Base-by-base conservation (phyloP, 2,888 invertebrate species). In the Sesamia inferens region DNA sequence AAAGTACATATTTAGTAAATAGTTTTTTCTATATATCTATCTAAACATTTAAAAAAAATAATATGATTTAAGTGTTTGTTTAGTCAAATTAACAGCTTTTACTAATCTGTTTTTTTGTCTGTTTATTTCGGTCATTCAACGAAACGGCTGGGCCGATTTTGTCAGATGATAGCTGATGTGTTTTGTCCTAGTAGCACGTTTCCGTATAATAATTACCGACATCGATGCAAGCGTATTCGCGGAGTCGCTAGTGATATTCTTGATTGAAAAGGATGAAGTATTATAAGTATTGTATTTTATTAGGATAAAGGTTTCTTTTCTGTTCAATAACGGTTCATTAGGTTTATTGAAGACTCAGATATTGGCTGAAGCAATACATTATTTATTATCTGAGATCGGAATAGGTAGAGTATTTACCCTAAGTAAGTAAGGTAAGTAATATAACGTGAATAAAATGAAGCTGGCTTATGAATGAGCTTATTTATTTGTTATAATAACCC, bases 281-380 rank as follows among this genome's bases (percentile, higher is more conserved):
- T 51, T 44, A 1, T 0, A 24, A 51, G 16, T 44, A 58, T 79
- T 64, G 5, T 42, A 44, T 59, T 66, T 55, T 64, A 57, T 67
- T 44, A 62, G 14, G 19, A 55, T 51, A 55, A 14, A 13, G 31
- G 11, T 55, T 68, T 47, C 19, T 44, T 65, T 63, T 44, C 10
- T 67, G 22, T 57, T 68, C 31, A 71, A 62, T 62, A 68, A 54
- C 14, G 24, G 14, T 58, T 68, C 24, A 64, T 70, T 57, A 48
- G 16, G 57, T 66, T 47, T 58, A 77, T 67, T 77, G 65, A 57
- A n/a, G 42, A 48, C n/a, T 44, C 48, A 39, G 16, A 76, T 47
- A 71, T 63, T 65, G 13, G 13, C 19, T 42, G 6, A 7, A 48
- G 16, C 11, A 51, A 54, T 47, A 47, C 19, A 22, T 57, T 24